A percentile compares a stretch with the other conserved stretches of the same genome.
Conservation (phyloP, 2,888 invertebrate genomes). For the Drosophila fulvimacula region DNA sequence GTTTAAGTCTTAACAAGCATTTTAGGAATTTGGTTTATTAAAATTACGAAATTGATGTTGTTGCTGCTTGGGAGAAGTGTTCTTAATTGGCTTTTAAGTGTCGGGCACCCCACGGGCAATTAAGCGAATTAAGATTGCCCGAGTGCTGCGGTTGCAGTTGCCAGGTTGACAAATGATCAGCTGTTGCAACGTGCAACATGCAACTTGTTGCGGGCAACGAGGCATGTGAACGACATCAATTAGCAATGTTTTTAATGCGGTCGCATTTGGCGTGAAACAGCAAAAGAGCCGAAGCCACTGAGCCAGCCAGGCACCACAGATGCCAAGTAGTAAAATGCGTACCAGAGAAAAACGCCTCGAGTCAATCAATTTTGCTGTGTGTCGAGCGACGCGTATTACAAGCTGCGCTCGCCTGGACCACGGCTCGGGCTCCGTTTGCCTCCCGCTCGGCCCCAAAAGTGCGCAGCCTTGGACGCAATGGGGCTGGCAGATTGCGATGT, state of each 20-base stretch:
- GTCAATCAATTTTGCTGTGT: constrained; percentile 71
- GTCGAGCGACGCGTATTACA: constrained; percentile 50
- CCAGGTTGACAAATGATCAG: constrained; percentile 29
- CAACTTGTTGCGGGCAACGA: constrained; percentile 36
- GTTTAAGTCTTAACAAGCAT: background rate
- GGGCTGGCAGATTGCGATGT: constrained; percentile 34
- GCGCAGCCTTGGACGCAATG: constrained; percentile 50
- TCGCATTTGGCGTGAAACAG: constrained; percentile 75
- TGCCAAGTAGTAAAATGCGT: constrained; percentile 62
- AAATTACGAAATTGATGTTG: constrained; percentile 1
- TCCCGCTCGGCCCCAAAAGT: constrained; percentile 28
- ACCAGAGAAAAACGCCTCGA: constrained; percentile 65
- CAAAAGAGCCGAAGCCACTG: constrained; percentile 35
- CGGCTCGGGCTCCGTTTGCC: constrained; percentile 15
- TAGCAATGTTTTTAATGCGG: constrained; percentile 76
- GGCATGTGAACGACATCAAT: constrained; percentile 77
- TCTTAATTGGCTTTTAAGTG: constrained; percentile 55
- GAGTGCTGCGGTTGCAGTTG: constrained; percentile 6
- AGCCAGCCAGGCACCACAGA: background rate
- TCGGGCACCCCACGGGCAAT: constrained; percentile 40
- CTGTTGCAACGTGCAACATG: constrained; percentile 42
- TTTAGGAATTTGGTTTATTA: background rate
- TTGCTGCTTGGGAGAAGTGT: constrained; percentile 40
- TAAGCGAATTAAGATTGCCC: constrained; percentile 47
- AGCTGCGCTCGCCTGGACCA: constrained; percentile 19